phyloP scores from a whole-genome alignment of 1,140 invertebrate genomes.

The Panagrolaimus sp. region DNA sequence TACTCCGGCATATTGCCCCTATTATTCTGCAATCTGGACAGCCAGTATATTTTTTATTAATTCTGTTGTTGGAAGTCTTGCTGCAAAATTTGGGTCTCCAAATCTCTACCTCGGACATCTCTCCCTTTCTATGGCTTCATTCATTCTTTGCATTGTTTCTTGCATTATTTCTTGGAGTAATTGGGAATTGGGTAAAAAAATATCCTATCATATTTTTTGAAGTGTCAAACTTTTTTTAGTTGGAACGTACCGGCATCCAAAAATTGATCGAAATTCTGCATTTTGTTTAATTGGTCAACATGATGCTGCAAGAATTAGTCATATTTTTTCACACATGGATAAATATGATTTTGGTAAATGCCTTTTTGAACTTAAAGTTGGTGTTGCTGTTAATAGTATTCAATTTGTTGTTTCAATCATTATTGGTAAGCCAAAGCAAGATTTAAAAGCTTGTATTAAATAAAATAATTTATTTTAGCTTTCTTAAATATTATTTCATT shows the following conservation, averaged over 20 bases:
- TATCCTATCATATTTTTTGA: background rate
- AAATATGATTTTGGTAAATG: constrained; percentile 53
- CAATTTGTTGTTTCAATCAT: constrained; percentile 47
- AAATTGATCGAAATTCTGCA: constrained; percentile 39
- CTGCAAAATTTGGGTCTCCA: constrained; percentile 41
- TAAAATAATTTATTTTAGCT: constrained; percentile 30
- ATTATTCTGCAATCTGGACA: constrained; percentile 55
- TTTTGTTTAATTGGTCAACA: constrained; percentile 53
- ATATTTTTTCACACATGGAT: constrained; percentile 52
- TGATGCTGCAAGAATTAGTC: constrained; percentile 45
- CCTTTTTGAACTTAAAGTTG: constrained; percentile 49
- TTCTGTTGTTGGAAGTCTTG: constrained; percentile 44
- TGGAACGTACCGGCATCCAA: constrained; percentile 49
- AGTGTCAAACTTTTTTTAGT: constrained; percentile 18
- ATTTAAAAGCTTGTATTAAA: background rate
- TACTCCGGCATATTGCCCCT: constrained; percentile 52
- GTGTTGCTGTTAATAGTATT: constrained; percentile 51
- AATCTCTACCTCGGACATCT: constrained; percentile 51
- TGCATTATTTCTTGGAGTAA: constrained; percentile 37
- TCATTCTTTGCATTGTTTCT: constrained; percentile 47
- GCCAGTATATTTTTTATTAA: constrained; percentile 48
- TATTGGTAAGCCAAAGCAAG: constrained; percentile 32
- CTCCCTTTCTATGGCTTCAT: constrained; percentile 46
- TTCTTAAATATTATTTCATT: constrained; percentile 43
- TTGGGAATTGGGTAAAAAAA: constrained; percentile 15